Base-by-base conservation (phyloP, 2,113 vertebrate genomes). In the Pedetes capensis region DNA sequence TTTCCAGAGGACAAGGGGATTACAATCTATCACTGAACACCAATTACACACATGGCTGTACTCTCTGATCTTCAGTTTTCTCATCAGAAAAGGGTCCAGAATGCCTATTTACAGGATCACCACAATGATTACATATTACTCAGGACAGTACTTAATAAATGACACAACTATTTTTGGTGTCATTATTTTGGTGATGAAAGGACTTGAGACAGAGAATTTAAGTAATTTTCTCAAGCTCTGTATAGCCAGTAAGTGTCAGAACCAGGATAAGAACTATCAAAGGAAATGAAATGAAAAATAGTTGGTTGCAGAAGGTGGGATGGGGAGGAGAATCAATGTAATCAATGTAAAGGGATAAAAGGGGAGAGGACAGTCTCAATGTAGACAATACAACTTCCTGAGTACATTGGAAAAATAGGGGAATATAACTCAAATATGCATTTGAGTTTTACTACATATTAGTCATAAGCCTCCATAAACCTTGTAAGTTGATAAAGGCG, bases 11-110 rank as follows among this genome's bases (percentile, higher is more conserved):
- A 74, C 27, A 78, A 92, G 37, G 25, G 25, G n/a, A 42, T 47
- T 32, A 74, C 47, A 86, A 53, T 14, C 61, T 34, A 82, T 37
- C 42, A 89, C 2, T 55, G 55, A 89, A 34, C 7, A 74, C 68
- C 47, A 95, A 32, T 49, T 49, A 47, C 14, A 47, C 18, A 61
- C 32, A 84, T 39, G 59, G 44, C 59, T 75, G 61, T 27, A 69
- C 29, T 69, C 91, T 91, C 72, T 53, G 64, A 94, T 63, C 42
- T n/a, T 93, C 44, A 51, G n/a, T 39, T 47, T 87, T 75, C 79
- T 93, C 51, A 63, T 78, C 74, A 96, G 22, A 64, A 75, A 91
- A 72, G n/a, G 11, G 39, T 57, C 79, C 22, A 14, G 2, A 51
- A 83, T n/a, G 37, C 34, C 51, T 8, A 27, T 78, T 81, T 81